Base-by-base conservation (phyloP, 37 sponge, comb jelly and placozoan species). In the Aplysina aerophoba region DNA sequence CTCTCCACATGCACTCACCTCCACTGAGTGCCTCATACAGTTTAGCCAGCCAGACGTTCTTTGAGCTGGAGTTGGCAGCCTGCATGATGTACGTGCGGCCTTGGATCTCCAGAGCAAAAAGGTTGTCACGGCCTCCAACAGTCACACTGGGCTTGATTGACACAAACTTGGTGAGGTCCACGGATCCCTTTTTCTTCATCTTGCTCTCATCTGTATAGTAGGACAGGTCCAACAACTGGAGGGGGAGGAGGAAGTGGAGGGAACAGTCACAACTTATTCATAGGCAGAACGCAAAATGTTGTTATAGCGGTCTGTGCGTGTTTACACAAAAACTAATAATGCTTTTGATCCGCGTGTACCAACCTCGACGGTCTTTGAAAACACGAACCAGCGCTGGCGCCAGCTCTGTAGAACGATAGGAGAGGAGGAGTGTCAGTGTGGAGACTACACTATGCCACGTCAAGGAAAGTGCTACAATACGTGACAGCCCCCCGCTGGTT, bases 21-120 rank as follows among this genome's bases (percentile, higher is more conserved):
- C 78, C 78, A 25, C 78, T 75, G n/a, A 75, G 53, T 8, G 54
- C 55, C 54, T 93, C 90, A 73, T 90, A 90, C 33, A 93, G 85
- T 58, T 93, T 93, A 0, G 93, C 93, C 30, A 93, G 85, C 93
- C 93, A 93, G 27, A 93, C 81, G 79, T 85, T 90, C 88, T 93
- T 93, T 16, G 88, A 87, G 44, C 57, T 55, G n/a, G 35, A 56
- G 50, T 93, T 90, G 0, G 78, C 63, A 22, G 93, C 93, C 40
- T 73, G 83, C 66, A 93, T 64, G 44, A 93, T 90, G 85, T 87
- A 89, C 79, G 88, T 93, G 14, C 85, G 79, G 22, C 89, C 88
- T 39, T 87, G 72, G 4, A 88, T 89, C 69, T 93, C 93, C 17
- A 93, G 73, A 54, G 93, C 93, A 85, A 93, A 93, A 21, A 87